These are phyloP conservation scores for Drosophila grimshawi DNA, from an alignment of 1,140 invertebrate genomes.

Conservation along the genomic window DNA sequence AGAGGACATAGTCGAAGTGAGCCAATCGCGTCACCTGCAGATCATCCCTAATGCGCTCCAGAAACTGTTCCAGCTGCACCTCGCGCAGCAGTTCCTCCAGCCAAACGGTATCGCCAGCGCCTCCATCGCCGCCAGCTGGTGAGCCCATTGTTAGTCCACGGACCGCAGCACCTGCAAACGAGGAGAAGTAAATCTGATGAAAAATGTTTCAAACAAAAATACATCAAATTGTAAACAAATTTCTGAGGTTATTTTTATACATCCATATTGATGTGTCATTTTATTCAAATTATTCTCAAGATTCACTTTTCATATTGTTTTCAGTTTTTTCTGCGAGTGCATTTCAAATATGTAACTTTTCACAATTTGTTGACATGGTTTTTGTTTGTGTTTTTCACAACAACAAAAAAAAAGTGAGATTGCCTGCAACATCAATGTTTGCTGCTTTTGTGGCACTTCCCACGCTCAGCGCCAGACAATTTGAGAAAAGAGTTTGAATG, in stretches of 20 bases:
- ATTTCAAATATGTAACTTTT: not conserved
- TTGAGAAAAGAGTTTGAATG: constrained; percentile 40
- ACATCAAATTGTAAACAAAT: no score
- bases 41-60: constrained; percentile 94
- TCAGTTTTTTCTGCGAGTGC: no score
- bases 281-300: no score
- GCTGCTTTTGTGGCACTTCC: constrained; percentile 25
- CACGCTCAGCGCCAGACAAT: constrained; percentile 27
- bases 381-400: not conserved
- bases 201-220: not conserved
- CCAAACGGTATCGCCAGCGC: constrained; percentile 88
- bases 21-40: constrained; percentile 95
- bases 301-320: no score
- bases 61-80: constrained; percentile 97
- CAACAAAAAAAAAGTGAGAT: constrained; percentile 8
- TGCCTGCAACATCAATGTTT: constrained; percentile 4
- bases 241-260: no score
- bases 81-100: constrained; percentile 93
- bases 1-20: constrained; percentile 98
- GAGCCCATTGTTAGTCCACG: constrained; percentile 45
- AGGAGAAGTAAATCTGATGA: not conserved
- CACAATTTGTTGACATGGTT: constrained; percentile 27
- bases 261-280: no score
- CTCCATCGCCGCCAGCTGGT: constrained; percentile 44
- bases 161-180: not conserved